A percentile compares a stretch with the other conserved stretches of the same genome.
Conservation (phyloP, 2,113 vertebrate genomes). For the Apteryx mantelli region DNA sequence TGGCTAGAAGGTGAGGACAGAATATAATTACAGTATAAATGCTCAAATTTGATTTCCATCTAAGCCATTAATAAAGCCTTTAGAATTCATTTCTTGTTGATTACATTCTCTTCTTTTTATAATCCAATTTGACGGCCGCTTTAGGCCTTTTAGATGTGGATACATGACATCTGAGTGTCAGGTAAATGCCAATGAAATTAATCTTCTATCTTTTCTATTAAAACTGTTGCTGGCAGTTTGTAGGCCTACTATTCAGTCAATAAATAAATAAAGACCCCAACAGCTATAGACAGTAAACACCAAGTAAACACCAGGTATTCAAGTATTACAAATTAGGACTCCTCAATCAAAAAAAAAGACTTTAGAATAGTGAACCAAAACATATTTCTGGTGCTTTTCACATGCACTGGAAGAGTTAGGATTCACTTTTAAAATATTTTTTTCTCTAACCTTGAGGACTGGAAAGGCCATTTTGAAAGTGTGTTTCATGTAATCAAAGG, state of each 20-base stretch:
- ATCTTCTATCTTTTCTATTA: constrained; percentile 15
- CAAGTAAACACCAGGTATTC: background rate
- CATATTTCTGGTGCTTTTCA: background rate
- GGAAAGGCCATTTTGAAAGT: background rate
- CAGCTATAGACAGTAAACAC: background rate
- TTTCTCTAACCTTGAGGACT: background rate
- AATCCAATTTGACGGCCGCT: background rate
- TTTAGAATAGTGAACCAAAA: background rate
- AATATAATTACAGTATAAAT: background rate
- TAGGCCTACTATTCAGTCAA: background rate
- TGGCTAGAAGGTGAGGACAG: background rate
- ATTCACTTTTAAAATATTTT: background rate
- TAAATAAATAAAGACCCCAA: background rate
- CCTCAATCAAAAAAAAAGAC: background rate
- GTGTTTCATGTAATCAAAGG: background rate
- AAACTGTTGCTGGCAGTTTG: background rate
- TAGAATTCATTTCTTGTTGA: background rate
- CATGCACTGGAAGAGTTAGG: background rate
- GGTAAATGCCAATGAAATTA: constrained; percentile 51
- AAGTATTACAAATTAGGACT: background rate
- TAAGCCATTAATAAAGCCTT: constrained; percentile 8
- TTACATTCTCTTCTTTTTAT: background rate
- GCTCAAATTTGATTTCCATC: background rate
- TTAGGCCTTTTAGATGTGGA: background rate
- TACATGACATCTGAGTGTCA: background rate